These are phyloP conservation scores for Drosophila phalerata DNA, from an alignment of 2,888 invertebrate genomes.

Conservation along the genomic window DNA sequence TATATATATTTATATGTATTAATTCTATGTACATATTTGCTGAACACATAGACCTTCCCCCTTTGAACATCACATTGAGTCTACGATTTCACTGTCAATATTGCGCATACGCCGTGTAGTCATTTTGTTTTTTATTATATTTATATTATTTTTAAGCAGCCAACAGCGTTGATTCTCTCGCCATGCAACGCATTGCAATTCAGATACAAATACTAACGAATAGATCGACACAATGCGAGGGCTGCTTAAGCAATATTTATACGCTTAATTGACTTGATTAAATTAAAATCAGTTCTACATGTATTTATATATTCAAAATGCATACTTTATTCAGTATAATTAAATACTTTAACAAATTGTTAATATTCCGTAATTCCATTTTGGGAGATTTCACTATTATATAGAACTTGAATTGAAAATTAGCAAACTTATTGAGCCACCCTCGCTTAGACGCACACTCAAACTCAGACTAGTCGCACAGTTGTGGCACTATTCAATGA, in stretches of 20 bases:
- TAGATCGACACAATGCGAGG: constrained; percentile 16
- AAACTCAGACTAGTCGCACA: constrained; percentile 25
- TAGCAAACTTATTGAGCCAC: constrained; percentile 5
- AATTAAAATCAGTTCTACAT: neutral
- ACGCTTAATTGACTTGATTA: neutral
- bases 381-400: no score
- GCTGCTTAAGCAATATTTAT: neutral
- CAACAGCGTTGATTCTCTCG: constrained; percentile 40
- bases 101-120: constrained; percentile 68
- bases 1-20: constrained; percentile 20
- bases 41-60: constrained; percentile 33
- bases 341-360: no score
- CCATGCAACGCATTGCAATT: constrained; percentile 22
- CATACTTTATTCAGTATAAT: neutral
- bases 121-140: constrained; percentile 31
- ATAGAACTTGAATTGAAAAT: neutral
- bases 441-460: constrained; percentile 35
- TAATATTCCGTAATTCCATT: no score
- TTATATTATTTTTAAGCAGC: constrained; percentile 57
- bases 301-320: neutral
- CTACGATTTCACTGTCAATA: constrained; percentile 81
- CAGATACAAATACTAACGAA: constrained; percentile 22
- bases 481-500: constrained; percentile 82
- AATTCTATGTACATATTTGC: constrained; percentile 46
- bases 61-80: constrained; percentile 24